Evolutionary conservation across 2,113 vertebrate species (phyloP), one percentile per base, ranked within the genome.

Genomic region (Nicator chloris): DNA sequence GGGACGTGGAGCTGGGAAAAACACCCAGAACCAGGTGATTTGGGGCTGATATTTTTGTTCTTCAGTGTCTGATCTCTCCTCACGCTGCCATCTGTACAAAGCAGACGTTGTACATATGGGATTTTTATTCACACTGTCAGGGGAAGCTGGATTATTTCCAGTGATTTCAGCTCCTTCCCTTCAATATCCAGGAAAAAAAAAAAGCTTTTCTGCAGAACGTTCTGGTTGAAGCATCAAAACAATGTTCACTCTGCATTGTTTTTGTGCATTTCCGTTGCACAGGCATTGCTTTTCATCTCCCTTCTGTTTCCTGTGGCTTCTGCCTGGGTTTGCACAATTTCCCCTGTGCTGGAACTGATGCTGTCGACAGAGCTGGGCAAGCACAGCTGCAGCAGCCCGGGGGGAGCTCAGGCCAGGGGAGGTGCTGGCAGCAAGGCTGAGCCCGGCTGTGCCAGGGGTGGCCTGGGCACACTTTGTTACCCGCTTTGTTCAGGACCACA

Each of bases 51-150:
- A 64, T 86, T 93, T 95, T 84, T 87, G 65, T 78, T 87, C 94
- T 53, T 89, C 90, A 61, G 65, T 82, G 60, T 60, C 75, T 73
- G 79, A 61, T 88, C 71, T 87, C 70, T 91, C 86, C 85, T 64
- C 87, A 79, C n/a, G 37, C 78, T 95, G 69, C 92, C 91, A 92
- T 92, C 86, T 96, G 94, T 68, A 56, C 83, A 63, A 82, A 86
- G 94, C 83, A 92, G 77, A 75, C 73, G 11, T 31, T 71, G 86
- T 49, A 71, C 92, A 87, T 68, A 79, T 68, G 88, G 89, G 83
- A 54, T 57, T 93, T 92, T 92, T 60, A 92, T 71, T 89, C 73
- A 15, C n/a, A 8, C 73, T 95, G 44, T 68, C 39, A 56, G 40
- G 21, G 45, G 64, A 35, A 93, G 72, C 44, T 95, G 82, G 79